Conservation (phyloP, 2,113 vertebrate species). For the sheep (Ovis aries) region ARS-UI_Ramb_v3.0 NC_056054.1:202001501-202002000, state of each 20-base stretch:
- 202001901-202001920: constrained; percentile 1
- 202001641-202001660: background rate
- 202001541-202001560: background rate
- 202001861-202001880: background rate
- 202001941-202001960: background rate
- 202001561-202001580: constrained; percentile 26
- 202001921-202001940: background rate
- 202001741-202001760: background rate
- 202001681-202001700: background rate
- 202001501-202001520: constrained; percentile 43
- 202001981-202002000: background rate
- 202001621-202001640: background rate
- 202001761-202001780: constrained; percentile 10
- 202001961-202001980: constrained; percentile 14
- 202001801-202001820: background rate
- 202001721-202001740: background rate
- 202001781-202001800: background rate
- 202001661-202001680: background rate
- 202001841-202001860: background rate
- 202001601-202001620: background rate
- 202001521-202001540: constrained; percentile 28
- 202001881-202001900: constrained; percentile 1
- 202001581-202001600: background rate
- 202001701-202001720: background rate
- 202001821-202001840: background rate